Evolutionary conservation across 2,113 vertebrate genomes (phyloP), one percentile per base, ranked within the genome.

Genomic region (Neogale vison): DNA sequence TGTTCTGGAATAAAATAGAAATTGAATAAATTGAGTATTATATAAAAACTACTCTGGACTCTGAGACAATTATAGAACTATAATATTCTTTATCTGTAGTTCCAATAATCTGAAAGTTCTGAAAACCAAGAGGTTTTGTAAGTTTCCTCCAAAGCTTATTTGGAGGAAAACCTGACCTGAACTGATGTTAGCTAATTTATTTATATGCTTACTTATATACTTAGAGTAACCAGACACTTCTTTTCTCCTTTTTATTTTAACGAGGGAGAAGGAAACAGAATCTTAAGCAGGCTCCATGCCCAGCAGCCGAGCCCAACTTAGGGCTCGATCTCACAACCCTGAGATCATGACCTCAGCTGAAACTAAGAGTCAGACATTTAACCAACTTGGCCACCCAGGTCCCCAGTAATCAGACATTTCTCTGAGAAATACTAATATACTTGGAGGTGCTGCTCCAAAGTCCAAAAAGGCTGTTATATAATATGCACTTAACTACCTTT

Each of bases 141-240:
- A 82, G 34, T 91, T 29, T 52, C 50, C 14, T 52, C 29, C 61
- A 77, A 90, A 92, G 79, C 36, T 79, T 11, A 88, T n/a, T 95
- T 93, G 59, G 42, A 90, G 34, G 82, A 93, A 93, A 79, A 95
- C 13, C 8, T 95, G 34, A 88, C 29, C 71, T 94, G 83, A 92
- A 95, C 0, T 94, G 55, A 76, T 74, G 1, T 65, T 65, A 87
- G 67, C 31, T 65, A 34, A 84, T 61, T 90, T 81, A 81, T 65
- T 55, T 92, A 63, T 39, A 93, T 1, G 57, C n/a, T 92, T 59
- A 91, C 34, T 59, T 81, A 71, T 10, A 50, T 26, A 91, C 8
- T 87, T 69, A 39, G 55, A 69, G 23, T 89, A 77, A 92, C 50
- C 57, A 92, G 21, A 92, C 1, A 79, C 83, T 91, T 90, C 52